A percentile compares a stretch with the other conserved stretches of the same genome.
Evolutionary conservation across 2,888 invertebrate genomes (phyloP).

Genomic region (Loripinus fragilis): DNA sequence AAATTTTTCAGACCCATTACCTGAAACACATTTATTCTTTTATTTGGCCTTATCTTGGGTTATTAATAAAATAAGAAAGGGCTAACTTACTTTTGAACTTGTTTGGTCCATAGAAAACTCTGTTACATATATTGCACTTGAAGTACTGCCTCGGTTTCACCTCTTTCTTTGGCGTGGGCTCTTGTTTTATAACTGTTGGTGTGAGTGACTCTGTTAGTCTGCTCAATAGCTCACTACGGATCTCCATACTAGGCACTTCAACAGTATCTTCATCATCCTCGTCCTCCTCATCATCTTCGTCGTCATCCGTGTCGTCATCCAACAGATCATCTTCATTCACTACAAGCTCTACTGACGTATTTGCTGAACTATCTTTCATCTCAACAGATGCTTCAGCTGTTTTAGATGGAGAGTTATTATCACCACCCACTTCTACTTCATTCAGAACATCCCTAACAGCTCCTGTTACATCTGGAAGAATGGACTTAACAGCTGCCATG

Average conservation of each 20-base stretch:
- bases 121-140: conserved; percentile 56
- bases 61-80: too few relatives aligned
- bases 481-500: conserved; percentile 54
- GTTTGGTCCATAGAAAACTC: conserved; percentile 58
- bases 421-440: not conserved
- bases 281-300: too few relatives aligned
- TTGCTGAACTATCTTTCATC: conserved; percentile 1
- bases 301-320: conserved; percentile 1
- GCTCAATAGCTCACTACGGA: conserved; percentile 9
- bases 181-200: not conserved
- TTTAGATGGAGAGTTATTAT: not conserved
- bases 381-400: not conserved
- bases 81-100: conserved; percentile 61
- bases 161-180: conserved; percentile 28
- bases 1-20: too few relatives aligned
- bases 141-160: conserved; percentile 50
- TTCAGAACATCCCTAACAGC: conserved; percentile 3
- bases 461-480: conserved; percentile 38
- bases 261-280: conserved; percentile 28
- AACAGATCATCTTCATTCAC: conserved; percentile 7
- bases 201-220: not conserved
- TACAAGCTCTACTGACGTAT: not conserved
- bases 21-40: too few relatives aligned
- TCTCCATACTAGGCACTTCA: not conserved
- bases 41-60: too few relatives aligned